Base-by-base conservation (phyloP, 2,888 invertebrate species). In the Pollenia angustigena region DNA sequence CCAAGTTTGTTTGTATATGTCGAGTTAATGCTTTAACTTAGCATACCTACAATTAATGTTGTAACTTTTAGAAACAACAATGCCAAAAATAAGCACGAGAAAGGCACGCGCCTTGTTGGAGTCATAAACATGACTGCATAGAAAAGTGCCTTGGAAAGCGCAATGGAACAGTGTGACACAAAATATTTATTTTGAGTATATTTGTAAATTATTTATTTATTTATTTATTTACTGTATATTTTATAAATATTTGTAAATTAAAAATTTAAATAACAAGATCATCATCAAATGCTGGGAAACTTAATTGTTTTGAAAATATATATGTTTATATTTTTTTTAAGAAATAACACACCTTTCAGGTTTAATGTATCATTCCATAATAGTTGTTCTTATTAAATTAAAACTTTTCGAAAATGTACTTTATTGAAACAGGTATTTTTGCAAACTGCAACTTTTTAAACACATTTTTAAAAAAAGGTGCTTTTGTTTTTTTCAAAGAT, bases 21-120 rank as follows among this genome's bases (percentile, higher is more conserved):
- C 32, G 1, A 32, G 6, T 32, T 32, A 1, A 72, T 10, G 18
- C 16, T 18, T 12, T 18, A 81, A 56, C 56, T 23, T 0, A 66
- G 50, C 44, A 66, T 56, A 56, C 72, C 18, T 50, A 18, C 60
- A 50, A 18, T 7, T 74, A 9, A 11, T 12, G 18, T 56, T 74
- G 72, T 74, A 74, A 64, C 18, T 88, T 80, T 44, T 87, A 88
- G 40, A 83, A 88, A 52, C 72, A 72, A n/a, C 85, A 85, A 66
- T 84, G 44, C 32, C 54, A 78, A 64, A 64, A 81, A 71, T 72
- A 64, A 81, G 85, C 91, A 91, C 91, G 92, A 91, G 92, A 91
- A 90, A 91, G 91, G 91, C 92, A 92, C 91, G 92, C 92, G 91
- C 91, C 92, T 91, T 90, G 90, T 84, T 87, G 81, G 72, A 84